These are phyloP conservation scores for Nephrotoma guestfalica DNA, from an alignment of 2,888 invertebrate species.

Conservation along the genomic window DNA sequence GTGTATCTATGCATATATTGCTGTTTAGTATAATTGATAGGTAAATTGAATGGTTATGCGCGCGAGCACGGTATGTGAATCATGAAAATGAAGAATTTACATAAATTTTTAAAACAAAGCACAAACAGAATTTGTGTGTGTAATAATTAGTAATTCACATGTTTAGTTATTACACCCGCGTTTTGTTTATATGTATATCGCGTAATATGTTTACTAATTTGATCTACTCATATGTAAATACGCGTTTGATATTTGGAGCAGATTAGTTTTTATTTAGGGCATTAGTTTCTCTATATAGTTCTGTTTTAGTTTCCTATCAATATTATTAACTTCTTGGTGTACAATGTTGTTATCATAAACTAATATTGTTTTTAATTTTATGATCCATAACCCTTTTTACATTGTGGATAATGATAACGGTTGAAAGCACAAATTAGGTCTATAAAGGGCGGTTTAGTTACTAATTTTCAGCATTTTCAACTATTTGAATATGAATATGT, in stretches of 20 bases:
- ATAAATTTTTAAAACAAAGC: background rate
- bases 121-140: background rate
- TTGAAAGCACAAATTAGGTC: too few species aligned
- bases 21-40: background rate
- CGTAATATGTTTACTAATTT: background rate
- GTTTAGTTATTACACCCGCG: background rate
- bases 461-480: too few species aligned
- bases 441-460: too few species aligned
- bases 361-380: background rate
- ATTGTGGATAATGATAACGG: background rate
- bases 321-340: background rate
- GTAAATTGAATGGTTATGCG: background rate
- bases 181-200: background rate
- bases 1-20: background rate
- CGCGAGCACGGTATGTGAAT: background rate
- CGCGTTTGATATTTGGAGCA: background rate
- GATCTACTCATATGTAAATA: background rate
- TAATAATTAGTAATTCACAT: background rate
- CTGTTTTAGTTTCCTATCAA: background rate
- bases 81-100: background rate
- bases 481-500: too few species aligned
- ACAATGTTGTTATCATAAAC: background rate
- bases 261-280: background rate
- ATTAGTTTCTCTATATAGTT: background rate
- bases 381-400: background rate